Base-by-base conservation (phyloP, 2,797 vertebrate genomes). In the Paratrypauchen microcephalus region DNA sequence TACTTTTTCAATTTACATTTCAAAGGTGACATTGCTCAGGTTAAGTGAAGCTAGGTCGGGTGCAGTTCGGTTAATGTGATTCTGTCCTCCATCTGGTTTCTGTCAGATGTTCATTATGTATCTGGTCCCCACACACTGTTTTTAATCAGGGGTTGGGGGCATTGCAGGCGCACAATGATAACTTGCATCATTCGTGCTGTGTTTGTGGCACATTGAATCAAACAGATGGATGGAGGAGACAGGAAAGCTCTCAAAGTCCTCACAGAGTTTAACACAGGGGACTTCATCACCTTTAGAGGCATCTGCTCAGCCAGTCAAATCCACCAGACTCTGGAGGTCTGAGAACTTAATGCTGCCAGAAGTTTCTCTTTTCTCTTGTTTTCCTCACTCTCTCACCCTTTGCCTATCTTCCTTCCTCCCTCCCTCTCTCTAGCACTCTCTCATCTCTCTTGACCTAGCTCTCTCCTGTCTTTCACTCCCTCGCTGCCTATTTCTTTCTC, bases 271-370 rank as follows among this genome's bases (percentile, higher is more conserved):
- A 66, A 74, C 76, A 72, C 4, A 21, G 41, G 78, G 68, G 81
- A 80, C 55, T 15, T 32, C 79, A 83, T 72, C 76, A 83, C 81
- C 83, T 80, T 80, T 81, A 55, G 78, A 83, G 83, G 74, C 87
- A 78, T 86, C 82, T 82, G 80, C 69, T 81, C 19, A 16, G 59
- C 16, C 71, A 71, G 21, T 72, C 68, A 39, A 45, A 39, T 69
- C 16, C 41, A 74, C 78, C 58, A 69, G 26, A 64, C 64, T 58
- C 58, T 78, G 82, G 70, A 84, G 65, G 65, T 18, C 66, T 75
- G 72, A 21, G 65, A 54, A 74, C 32, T 7, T 55, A 61, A 28
- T 45, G 58, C 15, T 28, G 72, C 61, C 76, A 58, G 45, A 70
- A 69, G 66, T 24, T 59, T 60, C 72, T 15, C 54, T 56, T 5